phyloP scores from a whole-genome alignment of 2,797 vertebrate genomes.

The Poeciliopsis presidionis region DNA sequence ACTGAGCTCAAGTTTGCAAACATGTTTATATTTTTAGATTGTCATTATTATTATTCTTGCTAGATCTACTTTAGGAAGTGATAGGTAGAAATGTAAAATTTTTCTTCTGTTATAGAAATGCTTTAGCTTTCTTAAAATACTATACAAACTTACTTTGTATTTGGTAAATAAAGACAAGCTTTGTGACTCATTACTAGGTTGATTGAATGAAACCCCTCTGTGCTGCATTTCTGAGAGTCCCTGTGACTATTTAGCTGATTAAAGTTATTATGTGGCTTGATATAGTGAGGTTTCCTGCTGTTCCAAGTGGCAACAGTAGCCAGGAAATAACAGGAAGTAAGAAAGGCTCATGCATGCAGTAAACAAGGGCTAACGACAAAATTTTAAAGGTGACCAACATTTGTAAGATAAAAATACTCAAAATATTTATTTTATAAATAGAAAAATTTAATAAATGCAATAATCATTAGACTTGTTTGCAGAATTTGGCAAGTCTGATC shows the following conservation, averaged over 20 bases:
- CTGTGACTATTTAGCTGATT: neutral
- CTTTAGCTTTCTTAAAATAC: neutral
- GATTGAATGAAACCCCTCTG: neutral
- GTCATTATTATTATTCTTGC: neutral
- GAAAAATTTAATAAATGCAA: neutral
- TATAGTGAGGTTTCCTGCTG: neutral
- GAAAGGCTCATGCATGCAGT: neutral
- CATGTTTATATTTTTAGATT: neutral
- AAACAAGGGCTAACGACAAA: neutral
- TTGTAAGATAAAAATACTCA: neutral
- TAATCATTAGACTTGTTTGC: neutral
- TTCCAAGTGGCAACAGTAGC: neutral
- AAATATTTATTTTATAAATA: too few relatives aligned
- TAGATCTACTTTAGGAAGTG: neutral
- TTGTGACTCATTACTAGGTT: neutral
- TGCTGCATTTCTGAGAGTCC: neutral
- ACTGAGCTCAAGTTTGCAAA: neutral
- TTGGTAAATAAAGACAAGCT: neutral
- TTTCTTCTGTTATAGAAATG: neutral
- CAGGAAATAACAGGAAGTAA: neutral
- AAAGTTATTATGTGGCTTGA: constrained; percentile 3
- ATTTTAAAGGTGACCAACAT: neutral
- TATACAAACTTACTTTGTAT: neutral
- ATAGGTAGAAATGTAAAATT: neutral
- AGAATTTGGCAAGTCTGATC: neutral